A percentile compares a stretch with the other conserved stretches of the same genome.
phyloP scores from a whole-genome alignment of 1,140 invertebrate species.

The Drosophila pseudoananassae region DNA sequence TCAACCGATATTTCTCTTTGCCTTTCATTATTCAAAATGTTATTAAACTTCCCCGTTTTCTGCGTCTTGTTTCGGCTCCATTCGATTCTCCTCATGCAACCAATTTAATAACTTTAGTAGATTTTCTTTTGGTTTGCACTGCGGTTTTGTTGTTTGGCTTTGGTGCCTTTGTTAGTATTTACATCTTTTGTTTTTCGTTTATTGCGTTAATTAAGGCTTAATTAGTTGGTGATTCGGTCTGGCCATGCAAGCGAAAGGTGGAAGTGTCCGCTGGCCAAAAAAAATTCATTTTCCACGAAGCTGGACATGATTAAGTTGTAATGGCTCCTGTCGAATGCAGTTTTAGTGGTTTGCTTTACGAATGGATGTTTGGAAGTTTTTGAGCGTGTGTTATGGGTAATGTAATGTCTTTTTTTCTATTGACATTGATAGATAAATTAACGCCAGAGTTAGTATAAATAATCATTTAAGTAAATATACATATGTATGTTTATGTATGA shows the following conservation, averaged over 20 bases:
- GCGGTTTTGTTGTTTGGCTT: conserved; percentile 13
- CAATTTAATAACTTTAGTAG: conserved; percentile 41
- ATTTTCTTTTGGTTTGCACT: conserved; percentile 22
- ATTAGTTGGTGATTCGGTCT: conserved; percentile 59
- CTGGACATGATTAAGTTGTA: conserved; percentile 26
- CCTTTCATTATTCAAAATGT: conserved; percentile 77
- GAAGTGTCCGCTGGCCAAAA: conserved; percentile 49
- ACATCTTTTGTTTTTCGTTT: conserved; percentile 47
- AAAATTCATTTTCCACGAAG: conserved; percentile 30
- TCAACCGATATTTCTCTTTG: conserved; percentile 41
- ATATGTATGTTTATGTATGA: too few relatives aligned
- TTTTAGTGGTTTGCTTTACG: not conserved
- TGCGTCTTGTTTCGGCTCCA: conserved; percentile 16
- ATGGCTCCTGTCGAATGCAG: conserved; percentile 2
- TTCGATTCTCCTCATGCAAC: conserved; percentile 57
- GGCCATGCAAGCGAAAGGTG: conserved; percentile 75
- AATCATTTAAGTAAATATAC: too few relatives aligned
- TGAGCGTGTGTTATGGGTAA: not conserved
- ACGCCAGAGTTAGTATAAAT: too few relatives aligned
- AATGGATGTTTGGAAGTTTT: not conserved
- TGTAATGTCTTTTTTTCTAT: not conserved
- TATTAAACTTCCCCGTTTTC: conserved; percentile 76
- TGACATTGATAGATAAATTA: not conserved
- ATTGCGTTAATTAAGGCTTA: conserved; percentile 74
- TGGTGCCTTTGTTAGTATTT: conserved; percentile 42